Conservation (phyloP, 2,797 vertebrate species). For the Melanotaenia trifasciata region DNA sequence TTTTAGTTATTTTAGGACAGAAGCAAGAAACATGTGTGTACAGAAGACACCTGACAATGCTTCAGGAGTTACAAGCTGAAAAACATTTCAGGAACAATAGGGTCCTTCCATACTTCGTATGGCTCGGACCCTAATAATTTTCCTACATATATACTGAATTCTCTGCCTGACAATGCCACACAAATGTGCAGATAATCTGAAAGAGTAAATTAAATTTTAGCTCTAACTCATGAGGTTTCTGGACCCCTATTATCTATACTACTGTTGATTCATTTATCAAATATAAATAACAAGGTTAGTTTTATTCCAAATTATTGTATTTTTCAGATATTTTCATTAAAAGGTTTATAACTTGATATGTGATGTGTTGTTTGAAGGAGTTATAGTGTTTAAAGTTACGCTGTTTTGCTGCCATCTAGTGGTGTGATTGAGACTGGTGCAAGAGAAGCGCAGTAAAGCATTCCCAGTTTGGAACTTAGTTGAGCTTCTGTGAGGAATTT, state of each 20-base stretch:
- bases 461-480: background rate
- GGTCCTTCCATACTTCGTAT: no score
- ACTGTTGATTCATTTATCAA: background rate
- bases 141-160: background rate
- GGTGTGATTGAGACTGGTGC: slow-evolving; percentile 5
- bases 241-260: no score
- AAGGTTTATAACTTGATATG: no score
- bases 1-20: background rate
- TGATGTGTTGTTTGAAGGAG: background rate
- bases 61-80: background rate
- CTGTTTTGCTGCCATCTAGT: slow-evolving; percentile 58
- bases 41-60: background rate
- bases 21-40: background rate
- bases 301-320: background rate
- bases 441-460: no score
- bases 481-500: background rate
- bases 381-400: background rate
- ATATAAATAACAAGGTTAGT: background rate
- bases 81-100: no score
- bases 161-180: background rate
- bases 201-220: background rate
- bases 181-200: background rate
- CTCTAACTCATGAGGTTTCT: background rate
- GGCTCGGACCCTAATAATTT: no score
- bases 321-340: background rate